Evolutionary conservation across 92 coral and sea anemone species (phyloP), one percentile per base, ranked within the genome.

Genomic region (Umimayanthus kanabou): DNA sequence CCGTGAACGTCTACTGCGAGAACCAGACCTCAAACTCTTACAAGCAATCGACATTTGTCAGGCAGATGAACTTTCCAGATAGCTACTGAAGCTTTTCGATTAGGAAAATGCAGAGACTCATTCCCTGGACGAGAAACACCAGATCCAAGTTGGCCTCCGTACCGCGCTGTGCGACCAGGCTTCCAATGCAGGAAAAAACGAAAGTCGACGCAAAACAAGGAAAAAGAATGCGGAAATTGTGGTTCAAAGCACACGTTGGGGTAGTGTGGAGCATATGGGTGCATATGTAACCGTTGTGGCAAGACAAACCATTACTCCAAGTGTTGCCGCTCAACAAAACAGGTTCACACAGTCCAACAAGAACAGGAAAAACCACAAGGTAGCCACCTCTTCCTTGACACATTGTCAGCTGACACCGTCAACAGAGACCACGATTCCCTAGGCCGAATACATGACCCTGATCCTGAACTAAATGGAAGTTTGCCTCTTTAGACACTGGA

Each of bases 21-120:
- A 85, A 73, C 88, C 88, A 11, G 81, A 85, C 37, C 77, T 75
- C 39, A 83, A 83, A 69, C 71, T 83, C 23, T 43, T 4, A 14
- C 29, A 69, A 11, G 80, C 81, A 25, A 85, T 73, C 23, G 81
- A 85, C 53, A 85, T 85, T 30, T 73, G 88, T 47, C 88, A 85
- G 61, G 73, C 88, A 22, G 88, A 85, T 47, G 81, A 87, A 79
- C 42, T 87, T 6, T 87, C 72, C 26, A 72, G n/a, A 73, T 33
- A 70, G 66, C 87, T 72, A 81, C 61, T 81, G 79, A 81, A 73
- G 39, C 53, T 88, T 20, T 88, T 88, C 73, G 80, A 76, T 81
- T 61, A 25, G 67, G 70, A 50, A 79, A 76, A 66, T 66, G 80
- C 57, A 39, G 39, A 25, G 23, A 39, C 39, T 39, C 39, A 76